Conservation (phyloP, 2,888 invertebrate species). For the Scaptodrosophila latifasciaeformis region DNA sequence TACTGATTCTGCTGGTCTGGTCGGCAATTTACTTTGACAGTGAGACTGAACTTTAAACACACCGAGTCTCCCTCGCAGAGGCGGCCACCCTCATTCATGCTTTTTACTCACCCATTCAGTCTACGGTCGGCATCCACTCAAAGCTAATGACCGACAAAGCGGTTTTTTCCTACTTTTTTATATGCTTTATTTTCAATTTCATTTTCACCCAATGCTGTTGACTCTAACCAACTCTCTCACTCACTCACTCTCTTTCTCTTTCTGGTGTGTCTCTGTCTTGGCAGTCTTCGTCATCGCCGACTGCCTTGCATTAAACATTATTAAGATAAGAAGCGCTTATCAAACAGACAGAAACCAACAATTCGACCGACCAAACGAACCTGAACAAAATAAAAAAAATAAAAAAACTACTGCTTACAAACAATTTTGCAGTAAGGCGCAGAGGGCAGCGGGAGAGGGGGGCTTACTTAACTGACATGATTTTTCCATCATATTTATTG, state of each 20-base stretch:
- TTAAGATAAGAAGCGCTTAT: slow-evolving; percentile 62
- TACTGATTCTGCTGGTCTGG: too few species aligned
- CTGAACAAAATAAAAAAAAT: too few species aligned
- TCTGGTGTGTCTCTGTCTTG: slow-evolving; percentile 21
- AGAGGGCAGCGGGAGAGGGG: too few species aligned
- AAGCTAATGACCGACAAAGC: slow-evolving; percentile 68
- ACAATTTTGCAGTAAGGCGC: too few species aligned
- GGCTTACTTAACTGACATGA: slow-evolving; percentile 54
- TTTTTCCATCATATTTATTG: slow-evolving; percentile 63
- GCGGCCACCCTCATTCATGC: too few species aligned
- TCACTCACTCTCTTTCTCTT: slow-evolving; percentile 9
- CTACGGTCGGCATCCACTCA: slow-evolving; percentile 55
- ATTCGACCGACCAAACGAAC: too few species aligned
- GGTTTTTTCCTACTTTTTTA: too few species aligned
- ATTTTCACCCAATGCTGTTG: slow-evolving; percentile 49
- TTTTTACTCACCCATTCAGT: too few species aligned
- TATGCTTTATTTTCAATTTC: slow-evolving; percentile 64
- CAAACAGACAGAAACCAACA: too few species aligned
- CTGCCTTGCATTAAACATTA: slow-evolving; percentile 61
- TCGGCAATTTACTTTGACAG: slow-evolving; percentile 58
- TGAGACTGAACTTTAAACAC: slow-evolving; percentile 30
- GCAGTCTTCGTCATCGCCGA: slow-evolving; percentile 26
- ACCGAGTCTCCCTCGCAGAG: slow-evolving; percentile 21
- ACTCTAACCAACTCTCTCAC: neutral
- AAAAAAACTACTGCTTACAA: too few species aligned